Base-by-base conservation (phyloP, 2,888 invertebrate species). In the Lucinisca nassula region DNA sequence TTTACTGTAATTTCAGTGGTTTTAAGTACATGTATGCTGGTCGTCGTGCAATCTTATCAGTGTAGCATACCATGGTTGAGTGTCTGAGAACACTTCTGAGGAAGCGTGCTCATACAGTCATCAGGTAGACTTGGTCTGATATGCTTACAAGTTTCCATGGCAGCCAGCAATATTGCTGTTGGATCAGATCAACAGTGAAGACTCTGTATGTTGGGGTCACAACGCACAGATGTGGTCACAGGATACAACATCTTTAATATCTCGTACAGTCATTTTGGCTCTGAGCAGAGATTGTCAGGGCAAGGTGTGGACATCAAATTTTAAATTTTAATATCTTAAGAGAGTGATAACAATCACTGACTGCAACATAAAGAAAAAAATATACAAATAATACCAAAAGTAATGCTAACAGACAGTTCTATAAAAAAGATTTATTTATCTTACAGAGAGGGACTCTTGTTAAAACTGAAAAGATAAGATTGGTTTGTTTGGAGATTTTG, bases 71-170 rank as follows among this genome's bases (percentile, higher is more conserved):
- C 67, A 35, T 67, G 67, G 67, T 67, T 67, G 67, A 67, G 67
- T 67, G 67, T 24, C 35, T 67, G 35, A 14, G 67, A 67, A 67
- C 67, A 35, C 8, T 61, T 35, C 30, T 21, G 0, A 4, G 32
- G 67, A 35, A 35, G 67, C 32, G 67, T 35, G 32, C 67, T 35
- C n/a, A 1, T 17, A 24, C 67, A 67, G 32, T 67, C 67, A 67
- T 67, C 67, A 67, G 67, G 67, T 67, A 67, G 67, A 67, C 67
- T 67, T 67, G 67, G 67, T 67, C 35, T 67, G 12, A 3, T 32
- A 8, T 35, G 67, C 35, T 67, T 1, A 21, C 24, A 67, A 67
- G 32, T 35, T 67, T 67, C 35, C 67, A 67, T 35, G 35, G 67
- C 35, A 17, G 17, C 35, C 27, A 30, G 67, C 67, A 3, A 4